Evolutionary conservation across 2,888 invertebrate genomes (phyloP).

Genomic region (Microplitis manilae): DNA sequence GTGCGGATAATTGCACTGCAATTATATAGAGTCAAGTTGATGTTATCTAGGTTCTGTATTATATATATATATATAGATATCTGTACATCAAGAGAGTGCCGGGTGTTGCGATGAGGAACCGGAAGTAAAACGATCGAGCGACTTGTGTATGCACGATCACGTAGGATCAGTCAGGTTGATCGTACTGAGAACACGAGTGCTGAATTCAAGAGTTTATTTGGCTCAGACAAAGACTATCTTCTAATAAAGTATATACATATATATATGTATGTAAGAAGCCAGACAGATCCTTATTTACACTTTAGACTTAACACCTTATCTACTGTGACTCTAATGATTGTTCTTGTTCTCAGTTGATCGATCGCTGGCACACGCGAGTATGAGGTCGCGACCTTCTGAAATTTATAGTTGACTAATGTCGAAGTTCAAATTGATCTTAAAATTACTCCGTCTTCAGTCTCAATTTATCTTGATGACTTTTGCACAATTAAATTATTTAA

Average conservation of each 20-base stretch:
- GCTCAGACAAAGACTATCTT: not conserved
- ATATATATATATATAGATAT: not conserved
- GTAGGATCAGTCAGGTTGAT: conserved; percentile 45
- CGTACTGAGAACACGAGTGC: conserved; percentile 10
- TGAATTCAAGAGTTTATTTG: conserved; percentile 11
- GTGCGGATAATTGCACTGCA: conserved; percentile 28
- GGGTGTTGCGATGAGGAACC: conserved; percentile 54
- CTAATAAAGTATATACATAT: not conserved
- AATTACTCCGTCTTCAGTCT: not conserved
- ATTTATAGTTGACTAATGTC: not conserved
- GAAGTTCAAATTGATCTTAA: not conserved
- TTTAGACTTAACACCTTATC: not conserved
- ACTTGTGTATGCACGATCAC: conserved; percentile 55
- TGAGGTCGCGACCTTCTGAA: conserved; percentile 5
- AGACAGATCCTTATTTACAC: not conserved
- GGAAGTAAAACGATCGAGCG: conserved; percentile 55
- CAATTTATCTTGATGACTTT: not conserved
- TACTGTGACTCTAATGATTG: not conserved
- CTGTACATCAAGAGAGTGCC: conserved; percentile 3
- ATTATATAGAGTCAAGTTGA: conserved; percentile 19
- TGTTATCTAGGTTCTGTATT: conserved; percentile 7
- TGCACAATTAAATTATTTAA: not conserved
- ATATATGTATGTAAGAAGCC: not conserved
- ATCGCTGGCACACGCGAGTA: conserved; percentile 10
- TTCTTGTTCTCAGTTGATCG: conserved; percentile 20